Evolutionary conservation across 2,888 invertebrate species (phyloP).

Genomic region (Sesia bembeciformis): DNA sequence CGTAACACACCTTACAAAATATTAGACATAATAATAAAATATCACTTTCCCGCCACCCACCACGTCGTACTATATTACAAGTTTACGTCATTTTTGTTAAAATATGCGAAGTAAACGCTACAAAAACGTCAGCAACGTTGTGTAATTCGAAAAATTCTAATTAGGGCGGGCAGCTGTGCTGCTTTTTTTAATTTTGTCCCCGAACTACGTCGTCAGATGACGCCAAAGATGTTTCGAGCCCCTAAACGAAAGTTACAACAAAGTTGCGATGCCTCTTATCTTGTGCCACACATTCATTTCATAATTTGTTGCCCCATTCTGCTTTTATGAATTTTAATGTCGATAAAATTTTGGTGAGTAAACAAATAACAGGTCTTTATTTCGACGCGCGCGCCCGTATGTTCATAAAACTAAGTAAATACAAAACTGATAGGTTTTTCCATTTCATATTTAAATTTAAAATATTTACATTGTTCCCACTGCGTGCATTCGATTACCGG

Average conservation of each 20-base stretch:
- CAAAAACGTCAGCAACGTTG: slow-evolving; percentile 32
- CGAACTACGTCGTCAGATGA: slow-evolving; percentile 56
- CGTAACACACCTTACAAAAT: not conserved
- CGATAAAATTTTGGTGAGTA: not conserved
- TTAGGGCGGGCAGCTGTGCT: slow-evolving; percentile 63
- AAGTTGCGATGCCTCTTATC: slow-evolving; percentile 40
- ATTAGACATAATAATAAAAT: slow-evolving; percentile 2
- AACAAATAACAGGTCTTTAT: not conserved
- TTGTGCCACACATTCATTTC: slow-evolving; percentile 20
- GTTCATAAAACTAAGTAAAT: slow-evolving; percentile 1
- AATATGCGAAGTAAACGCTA: slow-evolving; percentile 27
- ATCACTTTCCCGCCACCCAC: slow-evolving; percentile 1
- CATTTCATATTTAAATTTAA: slow-evolving; percentile 65
- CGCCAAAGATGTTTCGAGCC: slow-evolving; percentile 41
- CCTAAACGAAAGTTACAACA: slow-evolving; percentile 26
- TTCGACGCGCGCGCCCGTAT: not conserved
- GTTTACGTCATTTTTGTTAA: slow-evolving; percentile 12
- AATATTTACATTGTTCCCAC: slow-evolving; percentile 68
- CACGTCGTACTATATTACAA: slow-evolving; percentile 6
- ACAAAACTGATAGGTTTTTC: slow-evolving; percentile 23
- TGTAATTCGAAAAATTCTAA: slow-evolving; percentile 69
- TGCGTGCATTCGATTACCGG: slow-evolving; percentile 69
- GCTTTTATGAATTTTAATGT: not conserved
- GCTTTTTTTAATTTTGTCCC: slow-evolving; percentile 59
- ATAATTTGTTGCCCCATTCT: slow-evolving; percentile 6